phyloP scores from a whole-genome alignment of 2,888 invertebrate species.

The Altica lythri region DNA sequence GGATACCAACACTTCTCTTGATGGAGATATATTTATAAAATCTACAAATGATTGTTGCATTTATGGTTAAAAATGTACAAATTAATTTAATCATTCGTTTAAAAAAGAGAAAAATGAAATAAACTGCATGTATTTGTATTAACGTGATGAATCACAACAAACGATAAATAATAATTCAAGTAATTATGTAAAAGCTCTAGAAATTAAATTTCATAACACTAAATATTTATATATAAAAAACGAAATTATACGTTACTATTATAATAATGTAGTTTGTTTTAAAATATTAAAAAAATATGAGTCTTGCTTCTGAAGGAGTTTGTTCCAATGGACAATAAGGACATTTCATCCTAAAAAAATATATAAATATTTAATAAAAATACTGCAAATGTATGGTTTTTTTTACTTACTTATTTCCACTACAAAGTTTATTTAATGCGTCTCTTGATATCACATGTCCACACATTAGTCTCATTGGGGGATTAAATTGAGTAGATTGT shows the following conservation, averaged over 20 bases:
- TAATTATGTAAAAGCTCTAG: constrained; percentile 21
- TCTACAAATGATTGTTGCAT: no score
- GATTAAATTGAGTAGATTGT: constrained; percentile 94
- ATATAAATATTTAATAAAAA: constrained; percentile 14
- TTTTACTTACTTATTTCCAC: constrained; percentile 81
- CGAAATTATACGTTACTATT: constrained; percentile 1
- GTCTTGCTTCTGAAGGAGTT: constrained; percentile 87
- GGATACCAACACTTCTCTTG: no score
- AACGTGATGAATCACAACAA: constrained; percentile 6
- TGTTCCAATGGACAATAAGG: constrained; percentile 99
- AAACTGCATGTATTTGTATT: no score
- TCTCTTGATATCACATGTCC: constrained; percentile 98
- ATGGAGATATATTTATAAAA: no score
- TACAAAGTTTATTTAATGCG: constrained; percentile 92
- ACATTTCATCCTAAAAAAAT: constrained; percentile 86
- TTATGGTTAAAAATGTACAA: no score
- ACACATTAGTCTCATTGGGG: constrained; percentile 95
- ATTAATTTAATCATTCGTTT: no score
- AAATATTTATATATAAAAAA: constrained; percentile 18
- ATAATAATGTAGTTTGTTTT: constrained; percentile 6
- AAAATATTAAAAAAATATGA: constrained; percentile 80
- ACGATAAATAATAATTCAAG: constrained; percentile 16
- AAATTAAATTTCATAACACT: constrained; percentile 18
- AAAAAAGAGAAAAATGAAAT: no score
- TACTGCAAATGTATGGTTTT: background rate